phyloP scores from a whole-genome alignment of 2,113 vertebrate genomes.

The Piaya cayana region DNA sequence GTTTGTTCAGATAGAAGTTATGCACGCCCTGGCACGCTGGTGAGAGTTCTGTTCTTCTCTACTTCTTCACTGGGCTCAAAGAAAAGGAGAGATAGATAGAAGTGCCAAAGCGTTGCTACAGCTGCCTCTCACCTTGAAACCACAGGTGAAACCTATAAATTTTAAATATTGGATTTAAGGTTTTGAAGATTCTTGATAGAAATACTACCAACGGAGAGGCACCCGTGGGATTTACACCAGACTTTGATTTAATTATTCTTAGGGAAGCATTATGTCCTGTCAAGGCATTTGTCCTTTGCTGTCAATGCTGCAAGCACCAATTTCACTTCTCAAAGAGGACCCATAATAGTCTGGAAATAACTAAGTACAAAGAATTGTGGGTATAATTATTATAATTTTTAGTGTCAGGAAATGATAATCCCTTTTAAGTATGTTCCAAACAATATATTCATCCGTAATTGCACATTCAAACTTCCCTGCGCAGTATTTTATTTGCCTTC shows the following conservation, averaged over 20 bases:
- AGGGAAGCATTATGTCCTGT: conserved; percentile 40
- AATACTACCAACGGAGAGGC: conserved; percentile 57
- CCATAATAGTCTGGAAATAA: background rate
- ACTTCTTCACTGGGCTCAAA: background rate
- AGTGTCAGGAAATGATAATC: background rate
- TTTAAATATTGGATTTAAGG: conserved; percentile 40
- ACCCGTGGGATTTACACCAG: conserved; percentile 55
- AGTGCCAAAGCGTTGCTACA: background rate
- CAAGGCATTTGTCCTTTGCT: conserved; percentile 69
- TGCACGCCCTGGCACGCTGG: background rate
- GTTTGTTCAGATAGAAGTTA: background rate
- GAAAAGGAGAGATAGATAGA: background rate
- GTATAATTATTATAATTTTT: background rate
- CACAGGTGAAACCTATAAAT: conserved; percentile 37
- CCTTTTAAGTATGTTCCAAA: background rate
- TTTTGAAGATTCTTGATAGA: conserved; percentile 56
- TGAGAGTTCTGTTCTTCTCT: background rate
- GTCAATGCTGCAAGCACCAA: conserved; percentile 45
- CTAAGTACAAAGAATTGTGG: background rate
- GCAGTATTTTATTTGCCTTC: background rate
- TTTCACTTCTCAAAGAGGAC: background rate
- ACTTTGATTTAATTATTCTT: conserved; percentile 66
- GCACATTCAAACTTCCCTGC: background rate
- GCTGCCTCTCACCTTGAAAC: conserved; percentile 60
- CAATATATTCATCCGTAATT: background rate